phyloP scores from a whole-genome alignment of 2,113 vertebrate genomes.

The Hassar affinis region DNA sequence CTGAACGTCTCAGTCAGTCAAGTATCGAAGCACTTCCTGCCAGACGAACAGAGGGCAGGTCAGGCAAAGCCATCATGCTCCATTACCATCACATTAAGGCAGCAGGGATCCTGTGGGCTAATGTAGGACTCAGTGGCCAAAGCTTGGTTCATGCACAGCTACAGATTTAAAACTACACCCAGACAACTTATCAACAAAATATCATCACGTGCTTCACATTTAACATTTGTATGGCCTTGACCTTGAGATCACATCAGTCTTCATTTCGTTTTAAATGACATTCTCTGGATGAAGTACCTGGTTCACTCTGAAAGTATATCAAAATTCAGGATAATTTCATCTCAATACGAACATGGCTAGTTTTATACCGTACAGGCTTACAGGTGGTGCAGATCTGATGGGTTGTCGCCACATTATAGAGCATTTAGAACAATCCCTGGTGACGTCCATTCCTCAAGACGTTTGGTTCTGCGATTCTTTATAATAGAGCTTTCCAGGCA shows the following conservation, averaged over 20 bases:
- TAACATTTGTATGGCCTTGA: background rate
- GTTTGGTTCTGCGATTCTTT: too few relatives aligned
- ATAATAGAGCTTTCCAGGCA: background rate
- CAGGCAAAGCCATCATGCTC: conserved; percentile 16
- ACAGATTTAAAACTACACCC: background rate
- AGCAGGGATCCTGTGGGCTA: background rate
- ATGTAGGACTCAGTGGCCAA: background rate
- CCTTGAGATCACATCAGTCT: background rate
- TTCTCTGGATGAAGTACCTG: background rate
- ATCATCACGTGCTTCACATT: too few relatives aligned
- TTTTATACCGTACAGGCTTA: background rate
- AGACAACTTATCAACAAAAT: background rate
- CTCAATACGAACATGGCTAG: too few relatives aligned
- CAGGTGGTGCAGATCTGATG: background rate
- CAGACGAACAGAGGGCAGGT: background rate
- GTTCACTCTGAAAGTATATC: background rate
- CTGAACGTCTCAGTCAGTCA: background rate
- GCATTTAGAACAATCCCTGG: background rate
- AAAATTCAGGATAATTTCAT: background rate
- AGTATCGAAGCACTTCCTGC: background rate
- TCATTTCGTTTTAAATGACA: background rate
- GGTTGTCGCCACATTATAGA: background rate
- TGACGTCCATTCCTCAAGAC: background rate
- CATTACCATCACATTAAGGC: conserved; percentile 27
- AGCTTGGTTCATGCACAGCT: background rate